Evolutionary conservation across 2,888 invertebrate genomes (phyloP), one percentile per base, ranked within the genome.

Genomic region (Tenthredo amoena): DNA sequence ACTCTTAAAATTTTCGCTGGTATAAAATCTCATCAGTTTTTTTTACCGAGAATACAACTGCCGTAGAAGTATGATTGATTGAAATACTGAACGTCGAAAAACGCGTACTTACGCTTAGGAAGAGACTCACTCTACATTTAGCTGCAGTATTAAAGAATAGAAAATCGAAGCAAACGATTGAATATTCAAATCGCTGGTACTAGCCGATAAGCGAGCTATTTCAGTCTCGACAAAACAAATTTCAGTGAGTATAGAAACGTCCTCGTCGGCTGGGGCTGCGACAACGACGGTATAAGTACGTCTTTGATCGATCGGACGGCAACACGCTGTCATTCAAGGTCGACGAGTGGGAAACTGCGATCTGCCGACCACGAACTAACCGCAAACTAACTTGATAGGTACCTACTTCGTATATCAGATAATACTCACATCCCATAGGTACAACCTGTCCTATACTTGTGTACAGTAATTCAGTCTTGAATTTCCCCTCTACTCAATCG

Each of bases 241-340:
- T 43, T 74, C 62, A 26, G 26, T 10, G 12, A 34, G 2, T 68
- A 68, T 68, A 15, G 68, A 68, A 68, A 68, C 31, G 34, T 68
- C 21, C 18, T 21, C 21, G 74, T 40, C 43, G 21, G 40, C 26
- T 62, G 26, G 62, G 62, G 62, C 62, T 62, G 26, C 74, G 74
- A 72, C 40, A n/a, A 40, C 40, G 74, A 74, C 74, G 74, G 43
- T n/a, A 40, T 72, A 34, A 31, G 55, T 77, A 77, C 77, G 77
- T 77, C 77, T 77, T 77, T n/a, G 55, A 77, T 77, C 77, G 77
- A 77, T 55, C 34, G 50, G n/a, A 9, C 37, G 76, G 72, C 21
- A 43, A 74, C 72, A 74, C 72, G 72, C 47, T 77, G 47, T 55
- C 55, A 77, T 77, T 77, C 77, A 77, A 77, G 77, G 77, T 77